A percentile compares a stretch with the other conserved stretches of the same genome.
Conservation (phyloP, 2,888 invertebrate genomes). For the Lysandra bellargus region DNA sequence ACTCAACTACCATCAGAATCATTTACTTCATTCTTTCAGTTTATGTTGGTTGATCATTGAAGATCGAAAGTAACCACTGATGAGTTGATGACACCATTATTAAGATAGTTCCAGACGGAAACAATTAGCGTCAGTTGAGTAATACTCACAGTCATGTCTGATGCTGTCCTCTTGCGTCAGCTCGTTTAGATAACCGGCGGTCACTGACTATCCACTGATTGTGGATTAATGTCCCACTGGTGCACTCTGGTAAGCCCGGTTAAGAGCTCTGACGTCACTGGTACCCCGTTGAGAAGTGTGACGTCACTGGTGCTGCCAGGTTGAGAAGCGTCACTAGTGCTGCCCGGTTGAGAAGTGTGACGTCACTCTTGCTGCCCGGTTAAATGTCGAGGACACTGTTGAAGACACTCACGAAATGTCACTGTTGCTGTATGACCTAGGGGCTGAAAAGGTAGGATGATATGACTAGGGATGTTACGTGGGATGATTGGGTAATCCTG, state of each 20-base stretch:
- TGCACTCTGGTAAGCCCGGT: not conserved
- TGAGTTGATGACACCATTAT: not conserved
- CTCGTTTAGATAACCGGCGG: conserved; percentile 42
- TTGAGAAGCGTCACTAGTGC: not conserved
- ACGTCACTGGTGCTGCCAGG: not conserved
- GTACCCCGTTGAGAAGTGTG: not conserved
- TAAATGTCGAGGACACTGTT: not conserved
- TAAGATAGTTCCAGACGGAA: conserved; percentile 13
- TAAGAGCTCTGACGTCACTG: not conserved
- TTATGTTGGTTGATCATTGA: not conserved
- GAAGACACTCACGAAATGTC: conserved; percentile 13
- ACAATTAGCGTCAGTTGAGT: conserved; percentile 6
- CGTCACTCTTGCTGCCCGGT: not conserved
- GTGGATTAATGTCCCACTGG: not conserved
- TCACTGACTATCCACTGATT: conserved; percentile 30
- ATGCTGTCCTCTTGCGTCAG: conserved; percentile 48
- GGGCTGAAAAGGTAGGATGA: not conserved
- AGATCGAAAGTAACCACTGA: not conserved
- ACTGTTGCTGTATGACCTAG: not conserved
- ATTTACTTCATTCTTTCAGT: not conserved
- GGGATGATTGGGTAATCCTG: not conserved
- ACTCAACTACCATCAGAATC: not conserved
- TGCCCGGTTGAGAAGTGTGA: not conserved
- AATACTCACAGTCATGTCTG: conserved; percentile 68
- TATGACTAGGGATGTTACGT: not conserved